Conservation (phyloP, 2,888 invertebrate genomes). For the Homarus gammarus region DNA sequence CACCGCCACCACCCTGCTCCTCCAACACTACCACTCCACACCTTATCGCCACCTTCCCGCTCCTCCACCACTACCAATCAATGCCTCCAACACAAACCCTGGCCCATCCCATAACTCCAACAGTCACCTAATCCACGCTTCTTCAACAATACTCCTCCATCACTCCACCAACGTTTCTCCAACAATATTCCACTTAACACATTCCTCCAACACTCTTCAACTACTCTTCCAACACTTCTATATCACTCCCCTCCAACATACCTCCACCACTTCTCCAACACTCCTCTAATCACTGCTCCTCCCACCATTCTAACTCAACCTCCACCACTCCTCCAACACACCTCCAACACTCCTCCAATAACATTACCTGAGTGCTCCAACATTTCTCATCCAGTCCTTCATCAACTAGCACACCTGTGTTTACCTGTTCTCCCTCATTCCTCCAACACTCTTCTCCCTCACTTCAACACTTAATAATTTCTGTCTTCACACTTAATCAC, state of each 20-base stretch:
- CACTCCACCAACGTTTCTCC: neutral
- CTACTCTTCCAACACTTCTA: neutral
- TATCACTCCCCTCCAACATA: neutral
- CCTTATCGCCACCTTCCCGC: too few species aligned
- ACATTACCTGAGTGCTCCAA: neutral
- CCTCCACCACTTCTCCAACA: constrained; percentile 10
- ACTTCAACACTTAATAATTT: neutral
- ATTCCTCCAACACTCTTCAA: neutral
- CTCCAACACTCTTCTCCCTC: neutral
- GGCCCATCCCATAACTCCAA: too few species aligned
- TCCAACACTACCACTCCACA: neutral
- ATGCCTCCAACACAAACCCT: neutral
- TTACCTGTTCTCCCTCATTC: neutral
- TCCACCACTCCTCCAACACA: constrained; percentile 28
- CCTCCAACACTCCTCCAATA: neutral
- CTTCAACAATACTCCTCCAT: neutral
- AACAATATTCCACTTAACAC: too few species aligned
- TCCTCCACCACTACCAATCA: too few species aligned
- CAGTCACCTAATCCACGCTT: too few species aligned
- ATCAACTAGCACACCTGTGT: neutral
- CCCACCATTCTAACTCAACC: neutral
- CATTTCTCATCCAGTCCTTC: neutral
- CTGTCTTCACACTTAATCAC: too few species aligned
- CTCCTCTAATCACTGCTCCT: neutral
- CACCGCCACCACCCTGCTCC: neutral